Conservation (phyloP, 2,113 vertebrate genomes). For the Zootoca vivipara region DNA sequence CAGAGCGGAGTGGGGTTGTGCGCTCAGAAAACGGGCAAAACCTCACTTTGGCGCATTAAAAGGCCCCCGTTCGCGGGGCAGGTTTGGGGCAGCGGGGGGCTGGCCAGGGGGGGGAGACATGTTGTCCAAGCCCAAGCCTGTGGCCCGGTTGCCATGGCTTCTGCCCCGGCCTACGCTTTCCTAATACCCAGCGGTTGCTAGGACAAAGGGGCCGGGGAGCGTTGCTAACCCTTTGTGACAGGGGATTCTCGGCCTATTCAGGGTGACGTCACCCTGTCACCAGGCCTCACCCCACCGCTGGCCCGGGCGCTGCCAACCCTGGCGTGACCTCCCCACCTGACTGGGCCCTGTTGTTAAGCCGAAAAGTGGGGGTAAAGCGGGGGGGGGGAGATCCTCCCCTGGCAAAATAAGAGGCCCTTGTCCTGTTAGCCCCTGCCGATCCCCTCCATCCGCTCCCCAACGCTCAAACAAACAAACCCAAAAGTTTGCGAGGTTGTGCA, state of each 20-base stretch:
- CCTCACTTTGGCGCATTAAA: neutral
- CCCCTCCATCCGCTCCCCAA: neutral
- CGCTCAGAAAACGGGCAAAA: neutral
- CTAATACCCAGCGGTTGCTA: neutral
- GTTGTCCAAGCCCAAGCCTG: neutral
- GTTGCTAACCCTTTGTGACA: constrained; percentile 31
- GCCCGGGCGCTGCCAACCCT: neutral
- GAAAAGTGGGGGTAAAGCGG: neutral
- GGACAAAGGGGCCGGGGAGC: constrained; percentile 14
- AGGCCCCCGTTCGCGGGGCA: neutral
- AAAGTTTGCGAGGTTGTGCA: no score
- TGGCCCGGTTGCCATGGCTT: constrained; percentile 7
- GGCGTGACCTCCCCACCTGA: constrained; percentile 30
- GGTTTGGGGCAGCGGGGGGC: neutral
- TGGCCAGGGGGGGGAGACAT: neutral
- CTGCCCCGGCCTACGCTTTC: neutral
- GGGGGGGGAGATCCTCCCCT: neutral
- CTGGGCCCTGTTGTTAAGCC: neutral
- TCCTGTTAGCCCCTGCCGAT: neutral
- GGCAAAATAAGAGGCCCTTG: neutral
- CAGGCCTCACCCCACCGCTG: neutral
- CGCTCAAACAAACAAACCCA: neutral
- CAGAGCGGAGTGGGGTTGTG: neutral
- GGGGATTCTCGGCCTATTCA: constrained; percentile 37
- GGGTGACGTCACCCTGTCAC: constrained; percentile 13